Evolutionary conservation across 2,888 invertebrate species (phyloP).

Genomic region (Saturnia pavonia): DNA sequence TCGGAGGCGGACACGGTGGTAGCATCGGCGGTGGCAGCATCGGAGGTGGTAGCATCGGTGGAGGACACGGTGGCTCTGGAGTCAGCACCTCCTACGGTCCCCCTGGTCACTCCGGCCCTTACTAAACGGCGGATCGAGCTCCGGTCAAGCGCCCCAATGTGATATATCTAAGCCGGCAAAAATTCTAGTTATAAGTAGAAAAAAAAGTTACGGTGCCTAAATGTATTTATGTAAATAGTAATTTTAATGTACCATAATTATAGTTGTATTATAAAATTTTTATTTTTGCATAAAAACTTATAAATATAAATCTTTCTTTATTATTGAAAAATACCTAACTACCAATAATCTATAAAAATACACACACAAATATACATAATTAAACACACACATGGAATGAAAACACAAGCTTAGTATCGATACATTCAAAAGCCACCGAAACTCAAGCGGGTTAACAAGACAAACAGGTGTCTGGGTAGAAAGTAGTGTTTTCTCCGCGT

Average conservation of each 20-base stretch:
- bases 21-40: conserved; percentile 36
- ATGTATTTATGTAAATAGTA: conserved; percentile 83
- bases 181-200: conserved; percentile 75
- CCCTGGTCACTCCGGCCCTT: conserved; percentile 86
- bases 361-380: neutral
- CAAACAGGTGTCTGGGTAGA: conserved; percentile 64
- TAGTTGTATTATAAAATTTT: conserved; percentile 78
- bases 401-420: conserved; percentile 23
- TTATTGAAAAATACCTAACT: conserved; percentile 23
- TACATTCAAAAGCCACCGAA: conserved; percentile 45
- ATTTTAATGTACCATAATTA: conserved; percentile 78
- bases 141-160: conserved; percentile 59
- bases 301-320: conserved; percentile 47
- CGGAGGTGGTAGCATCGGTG: conserved; percentile 41
- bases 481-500: conserved; percentile 69
- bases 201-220: conserved; percentile 82
- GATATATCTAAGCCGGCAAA: conserved; percentile 80
- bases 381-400: neutral
- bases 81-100: conserved; percentile 84
- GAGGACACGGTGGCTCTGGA: conserved; percentile 47
- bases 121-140: conserved; percentile 70
- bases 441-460: conserved; percentile 32
- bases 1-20: conserved; percentile 38
- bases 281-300: conserved; percentile 78
- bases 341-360: neutral